Conservation (phyloP, 2,113 vertebrate species). For the Podilymbus podiceps region DNA sequence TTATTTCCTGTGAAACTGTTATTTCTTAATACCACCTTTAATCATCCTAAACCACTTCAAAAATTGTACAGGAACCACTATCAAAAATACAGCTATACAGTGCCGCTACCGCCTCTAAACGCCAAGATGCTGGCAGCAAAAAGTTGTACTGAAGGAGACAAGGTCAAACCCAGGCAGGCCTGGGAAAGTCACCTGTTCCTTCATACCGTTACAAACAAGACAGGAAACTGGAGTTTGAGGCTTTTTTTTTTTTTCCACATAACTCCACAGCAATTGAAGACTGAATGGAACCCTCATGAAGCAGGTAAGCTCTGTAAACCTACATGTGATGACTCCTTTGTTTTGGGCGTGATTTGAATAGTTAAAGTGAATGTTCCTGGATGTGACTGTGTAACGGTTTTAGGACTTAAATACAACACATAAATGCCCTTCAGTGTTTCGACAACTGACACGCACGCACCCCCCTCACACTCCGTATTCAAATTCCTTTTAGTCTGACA, state of each 20-base stretch:
- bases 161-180: constrained; percentile 1
- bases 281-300: neutral
- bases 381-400: rapidly evolving
- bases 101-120: neutral
- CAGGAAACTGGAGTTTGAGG: neutral
- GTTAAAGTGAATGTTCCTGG: neutral
- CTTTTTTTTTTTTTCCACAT: neutral
- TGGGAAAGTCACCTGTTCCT: neutral
- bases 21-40: neutral
- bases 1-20: neutral
- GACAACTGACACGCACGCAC: neutral
- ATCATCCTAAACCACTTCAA: neutral
- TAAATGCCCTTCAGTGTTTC: neutral
- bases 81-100: neutral
- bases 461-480: rapidly evolving
- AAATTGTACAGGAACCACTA: rapidly evolving
- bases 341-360: rapidly evolving
- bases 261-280: neutral
- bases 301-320: neutral
- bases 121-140: neutral
- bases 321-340: rapidly evolving
- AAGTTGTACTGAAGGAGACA: neutral
- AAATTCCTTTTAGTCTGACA: neutral
- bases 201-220: neutral
- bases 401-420: neutral